Percentiles rank a stretch among this genome's conserved stretches.
These are phyloP conservation scores for Cephus sareptanus DNA, from an alignment of 2,888 invertebrate species.

Conservation along the genomic window DNA sequence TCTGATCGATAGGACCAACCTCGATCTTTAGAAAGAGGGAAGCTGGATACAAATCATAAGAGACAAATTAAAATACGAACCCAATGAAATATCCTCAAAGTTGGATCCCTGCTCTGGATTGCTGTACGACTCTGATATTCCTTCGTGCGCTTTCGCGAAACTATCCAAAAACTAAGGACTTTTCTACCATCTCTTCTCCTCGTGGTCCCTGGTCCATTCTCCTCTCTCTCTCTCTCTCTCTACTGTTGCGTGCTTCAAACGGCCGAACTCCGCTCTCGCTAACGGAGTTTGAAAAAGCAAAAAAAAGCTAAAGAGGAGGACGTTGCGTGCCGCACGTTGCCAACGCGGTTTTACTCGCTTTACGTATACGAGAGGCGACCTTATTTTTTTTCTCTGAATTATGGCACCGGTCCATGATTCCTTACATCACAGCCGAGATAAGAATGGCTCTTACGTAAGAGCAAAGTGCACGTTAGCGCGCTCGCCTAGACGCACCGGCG, in stretches of 20 bases:
- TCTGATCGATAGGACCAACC: neutral
- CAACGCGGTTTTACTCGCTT: conserved; percentile 17
- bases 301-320: conserved; percentile 21
- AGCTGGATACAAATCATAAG: no score
- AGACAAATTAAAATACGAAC: no score
- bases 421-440: conserved; percentile 31
- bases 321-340: conserved; percentile 3
- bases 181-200: no score
- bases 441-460: conserved; percentile 32
- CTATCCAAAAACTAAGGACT: no score
- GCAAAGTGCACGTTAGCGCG: conserved; percentile 7
- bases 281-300: conserved; percentile 6
- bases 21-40: neutral
- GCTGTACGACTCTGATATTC: no score
- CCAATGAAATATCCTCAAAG: no score
- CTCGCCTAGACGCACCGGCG: conserved; percentile 33
- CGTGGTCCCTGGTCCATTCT: conserved; percentile 2
- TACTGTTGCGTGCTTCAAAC: conserved; percentile 1
- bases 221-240: conserved; percentile 10
- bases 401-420: conserved; percentile 41
- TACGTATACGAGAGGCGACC: conserved; percentile 32
- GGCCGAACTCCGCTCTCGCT: conserved; percentile 10
- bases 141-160: no score
- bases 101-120: no score
- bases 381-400: conserved; percentile 40